Percentiles rank a stretch among this genome's conserved stretches.
Evolutionary conservation across 2,888 invertebrate genomes (phyloP).

Genomic region (Camponotus fellah): DNA sequence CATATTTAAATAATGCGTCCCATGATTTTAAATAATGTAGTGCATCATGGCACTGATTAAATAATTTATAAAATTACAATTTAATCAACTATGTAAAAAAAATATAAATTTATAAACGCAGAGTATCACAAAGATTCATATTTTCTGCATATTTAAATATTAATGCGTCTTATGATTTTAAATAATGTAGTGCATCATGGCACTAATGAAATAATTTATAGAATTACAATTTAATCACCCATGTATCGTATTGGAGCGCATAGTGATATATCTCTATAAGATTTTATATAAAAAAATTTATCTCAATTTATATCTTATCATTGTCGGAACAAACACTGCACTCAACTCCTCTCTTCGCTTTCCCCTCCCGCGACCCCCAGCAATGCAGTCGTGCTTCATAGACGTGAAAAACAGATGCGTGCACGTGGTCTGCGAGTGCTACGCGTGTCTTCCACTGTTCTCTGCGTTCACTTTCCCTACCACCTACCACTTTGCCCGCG

Average conservation of each 20-base stretch:
- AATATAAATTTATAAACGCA: not conserved
- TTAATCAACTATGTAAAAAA: too few relatives aligned
- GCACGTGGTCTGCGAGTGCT: conserved; percentile 82
- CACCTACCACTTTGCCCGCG: conserved; percentile 55
- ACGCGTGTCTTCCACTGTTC: conserved; percentile 58
- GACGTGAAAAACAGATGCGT: conserved; percentile 75
- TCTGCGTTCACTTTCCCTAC: conserved; percentile 56
- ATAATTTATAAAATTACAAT: too few relatives aligned
- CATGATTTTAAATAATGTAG: too few relatives aligned
- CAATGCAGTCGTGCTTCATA: not conserved
- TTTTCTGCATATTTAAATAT: not conserved
- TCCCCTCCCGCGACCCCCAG: not conserved
- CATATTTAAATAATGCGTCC: not conserved
- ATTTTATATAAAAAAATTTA: not conserved
- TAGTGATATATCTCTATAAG: not conserved
- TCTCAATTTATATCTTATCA: not conserved
- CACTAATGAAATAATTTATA: too few relatives aligned
- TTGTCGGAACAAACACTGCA: not conserved
- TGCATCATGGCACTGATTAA: too few relatives aligned
- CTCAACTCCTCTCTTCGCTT: not conserved
- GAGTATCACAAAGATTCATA: not conserved
- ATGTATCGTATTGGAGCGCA: not conserved
- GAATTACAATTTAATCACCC: too few relatives aligned
- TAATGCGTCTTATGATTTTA: not conserved
- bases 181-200: too few relatives aligned